phyloP scores from a whole-genome alignment of 2,113 vertebrate genomes.

The Malurus elegans region DNA sequence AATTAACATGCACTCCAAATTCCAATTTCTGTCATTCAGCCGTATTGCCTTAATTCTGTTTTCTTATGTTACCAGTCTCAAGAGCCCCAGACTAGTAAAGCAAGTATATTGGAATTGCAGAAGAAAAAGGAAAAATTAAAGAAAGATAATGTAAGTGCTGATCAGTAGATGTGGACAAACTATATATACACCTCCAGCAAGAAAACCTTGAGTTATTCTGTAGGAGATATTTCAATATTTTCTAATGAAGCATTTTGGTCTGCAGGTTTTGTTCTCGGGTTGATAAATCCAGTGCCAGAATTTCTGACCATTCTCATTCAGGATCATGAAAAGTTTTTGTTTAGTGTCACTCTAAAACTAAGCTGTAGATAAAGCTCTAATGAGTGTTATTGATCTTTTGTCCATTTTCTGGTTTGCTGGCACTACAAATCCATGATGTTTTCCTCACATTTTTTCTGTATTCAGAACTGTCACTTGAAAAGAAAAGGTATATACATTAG shows the following conservation, averaged over 20 bases:
- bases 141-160: not conserved
- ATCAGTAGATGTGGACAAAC: not conserved
- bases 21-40: not conserved
- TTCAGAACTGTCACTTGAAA: not conserved
- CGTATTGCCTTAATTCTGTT: not conserved
- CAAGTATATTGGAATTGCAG: not conserved
- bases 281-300: not conserved
- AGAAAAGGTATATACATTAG: not conserved
- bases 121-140: not conserved
- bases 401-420: not conserved
- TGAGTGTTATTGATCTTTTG: not conserved
- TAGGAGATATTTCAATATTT: not conserved
- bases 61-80: not conserved
- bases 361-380: not conserved
- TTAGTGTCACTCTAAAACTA: not conserved
- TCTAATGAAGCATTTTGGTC: not conserved
- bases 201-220: not conserved
- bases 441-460: not conserved
- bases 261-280: not conserved
- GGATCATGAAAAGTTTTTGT: not conserved
- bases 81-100: not conserved
- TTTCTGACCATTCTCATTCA: not conserved
- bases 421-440: not conserved
- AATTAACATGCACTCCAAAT: not conserved
- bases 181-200: not conserved